Conservation (phyloP, 1,140 invertebrate genomes). For the Condylostylus longicornis region DNA sequence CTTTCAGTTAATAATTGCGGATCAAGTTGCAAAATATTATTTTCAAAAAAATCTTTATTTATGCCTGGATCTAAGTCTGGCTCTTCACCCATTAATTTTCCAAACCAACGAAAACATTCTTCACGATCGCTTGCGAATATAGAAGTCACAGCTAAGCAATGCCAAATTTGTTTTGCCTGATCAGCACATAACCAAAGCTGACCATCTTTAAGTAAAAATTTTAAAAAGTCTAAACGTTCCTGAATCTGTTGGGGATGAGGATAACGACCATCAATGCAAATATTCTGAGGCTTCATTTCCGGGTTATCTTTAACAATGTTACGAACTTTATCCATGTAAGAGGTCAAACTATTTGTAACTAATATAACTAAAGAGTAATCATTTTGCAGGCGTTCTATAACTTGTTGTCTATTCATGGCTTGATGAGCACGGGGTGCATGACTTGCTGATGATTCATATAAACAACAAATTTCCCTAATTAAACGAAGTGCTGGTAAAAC, state of each 20-base stretch:
- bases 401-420: slow-evolving; percentile 51
- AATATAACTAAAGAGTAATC: slow-evolving; percentile 86
- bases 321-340: slow-evolving; percentile 80
- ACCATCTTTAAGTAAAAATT: slow-evolving; percentile 83
- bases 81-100: slow-evolving; percentile 95
- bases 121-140: slow-evolving; percentile 85
- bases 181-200: slow-evolving; percentile 91
- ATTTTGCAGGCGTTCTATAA: slow-evolving; percentile 82
- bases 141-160: slow-evolving; percentile 83
- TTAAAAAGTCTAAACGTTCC: slow-evolving; percentile 85
- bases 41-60: slow-evolving; percentile 91
- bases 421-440: slow-evolving; percentile 49
- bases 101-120: slow-evolving; percentile 97
- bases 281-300: slow-evolving; percentile 63
- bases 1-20: slow-evolving; percentile 83
- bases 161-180: slow-evolving; percentile 95
- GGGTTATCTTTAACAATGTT: slow-evolving; percentile 53
- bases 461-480: slow-evolving; percentile 87
- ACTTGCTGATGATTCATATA: slow-evolving; percentile 72
- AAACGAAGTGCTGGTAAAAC: slow-evolving; percentile 88
- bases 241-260: slow-evolving; percentile 86
- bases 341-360: slow-evolving; percentile 81
- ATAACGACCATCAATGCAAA: slow-evolving; percentile 77
- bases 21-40: slow-evolving; percentile 85
- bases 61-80: slow-evolving; percentile 93